A percentile compares a stretch with the other conserved stretches of the same genome.
Evolutionary conservation across 2,113 vertebrate genomes (phyloP).

Genomic region (Syrrhaptes paradoxus): DNA sequence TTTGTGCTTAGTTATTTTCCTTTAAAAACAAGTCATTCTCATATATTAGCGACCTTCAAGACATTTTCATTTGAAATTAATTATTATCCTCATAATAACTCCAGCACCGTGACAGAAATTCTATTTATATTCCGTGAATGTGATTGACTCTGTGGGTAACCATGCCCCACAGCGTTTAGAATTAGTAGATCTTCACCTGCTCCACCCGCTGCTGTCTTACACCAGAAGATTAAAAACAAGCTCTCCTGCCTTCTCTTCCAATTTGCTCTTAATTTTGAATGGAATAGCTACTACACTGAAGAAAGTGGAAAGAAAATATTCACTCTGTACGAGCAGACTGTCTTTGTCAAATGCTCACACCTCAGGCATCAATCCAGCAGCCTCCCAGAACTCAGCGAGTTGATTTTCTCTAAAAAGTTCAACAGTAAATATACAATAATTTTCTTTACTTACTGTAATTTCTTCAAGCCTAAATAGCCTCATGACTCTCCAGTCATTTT

Average conservation of each 20-base stretch:
- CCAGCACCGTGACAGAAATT: not conserved
- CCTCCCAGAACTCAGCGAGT: not conserved
- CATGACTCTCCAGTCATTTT: not conserved
- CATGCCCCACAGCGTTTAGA: not conserved
- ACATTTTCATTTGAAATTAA: not conserved
- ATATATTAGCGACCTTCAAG: not conserved
- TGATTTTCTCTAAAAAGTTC: not conserved
- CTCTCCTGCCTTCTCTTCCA: not conserved
- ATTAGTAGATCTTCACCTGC: not conserved
- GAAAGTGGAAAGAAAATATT: not conserved
- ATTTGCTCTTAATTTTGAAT: not conserved
- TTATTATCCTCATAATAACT: not conserved
- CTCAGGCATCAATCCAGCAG: not conserved
- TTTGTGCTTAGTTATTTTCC: not conserved
- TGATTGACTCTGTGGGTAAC: not conserved
- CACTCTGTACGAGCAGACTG: not conserved
- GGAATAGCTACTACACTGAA: not conserved
- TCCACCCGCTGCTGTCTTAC: not conserved
- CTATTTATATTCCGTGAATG: not conserved
- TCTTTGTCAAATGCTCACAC: not conserved
- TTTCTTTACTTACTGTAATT: not conserved
- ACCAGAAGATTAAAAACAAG: not conserved
- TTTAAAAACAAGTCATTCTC: not conserved
- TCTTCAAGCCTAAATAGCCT: not conserved
- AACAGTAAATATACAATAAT: not conserved